Evolutionary conservation across 2,888 invertebrate species (phyloP).

Genomic region (Mechanitis messenoides): DNA sequence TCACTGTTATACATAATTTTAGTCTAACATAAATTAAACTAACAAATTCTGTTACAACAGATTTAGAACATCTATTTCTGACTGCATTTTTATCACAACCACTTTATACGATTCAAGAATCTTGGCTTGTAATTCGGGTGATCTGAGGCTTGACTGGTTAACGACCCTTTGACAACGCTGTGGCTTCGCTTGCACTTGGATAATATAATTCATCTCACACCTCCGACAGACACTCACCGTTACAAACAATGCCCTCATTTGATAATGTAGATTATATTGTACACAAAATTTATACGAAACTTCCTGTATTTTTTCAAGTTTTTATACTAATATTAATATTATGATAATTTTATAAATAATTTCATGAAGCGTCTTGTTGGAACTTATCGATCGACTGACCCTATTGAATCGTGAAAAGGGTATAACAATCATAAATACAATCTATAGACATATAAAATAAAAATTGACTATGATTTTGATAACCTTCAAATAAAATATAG

Average conservation of each 20-base stretch:
- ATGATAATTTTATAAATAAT: too few species aligned
- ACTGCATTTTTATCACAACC: constrained; percentile 29
- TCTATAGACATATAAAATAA: too few species aligned
- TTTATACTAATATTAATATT: too few species aligned
- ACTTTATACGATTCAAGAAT: constrained; percentile 34
- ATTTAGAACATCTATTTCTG: constrained; percentile 23
- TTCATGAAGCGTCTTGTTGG: too few species aligned
- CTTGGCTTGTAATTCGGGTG: neutral
- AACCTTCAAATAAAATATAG: too few species aligned
- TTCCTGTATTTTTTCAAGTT: too few species aligned
- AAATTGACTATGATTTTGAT: too few species aligned
- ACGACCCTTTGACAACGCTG: constrained; percentile 41
- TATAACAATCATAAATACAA: too few species aligned
- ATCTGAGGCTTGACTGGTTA: constrained; percentile 28
- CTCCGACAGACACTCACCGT: constrained; percentile 46
- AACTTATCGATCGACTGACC: too few species aligned
- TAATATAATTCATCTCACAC: constrained; percentile 68
- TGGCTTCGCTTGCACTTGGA: constrained; percentile 36
- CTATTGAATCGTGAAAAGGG: too few species aligned
- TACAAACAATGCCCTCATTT: constrained; percentile 61
- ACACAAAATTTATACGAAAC: constrained; percentile 26
- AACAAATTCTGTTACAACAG: constrained; percentile 12
- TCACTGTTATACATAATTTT: neutral
- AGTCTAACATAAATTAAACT: neutral
- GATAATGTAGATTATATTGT: constrained; percentile 54